A percentile compares a stretch with the other conserved stretches of the same genome.
Conservation (phyloP, 1,140 invertebrate genomes). For the Bicyclus anynana region DNA sequence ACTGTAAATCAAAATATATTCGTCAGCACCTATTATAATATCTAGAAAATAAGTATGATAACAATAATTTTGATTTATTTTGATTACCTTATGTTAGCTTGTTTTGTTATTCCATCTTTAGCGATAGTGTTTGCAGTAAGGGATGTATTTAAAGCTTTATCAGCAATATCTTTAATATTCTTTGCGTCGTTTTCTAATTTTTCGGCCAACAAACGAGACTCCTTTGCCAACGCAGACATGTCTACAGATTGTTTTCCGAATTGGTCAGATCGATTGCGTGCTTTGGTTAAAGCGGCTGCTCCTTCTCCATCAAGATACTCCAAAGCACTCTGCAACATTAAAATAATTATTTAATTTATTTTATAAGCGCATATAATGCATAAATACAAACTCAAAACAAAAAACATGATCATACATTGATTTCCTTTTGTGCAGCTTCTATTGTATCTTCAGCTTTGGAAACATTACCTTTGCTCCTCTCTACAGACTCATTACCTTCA, state of each 20-base stretch:
- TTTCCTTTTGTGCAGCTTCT: conserved; percentile 83
- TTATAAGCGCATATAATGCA: no score
- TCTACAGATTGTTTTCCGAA: conserved; percentile 94
- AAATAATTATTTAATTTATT: no score
- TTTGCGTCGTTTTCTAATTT: conserved; percentile 86
- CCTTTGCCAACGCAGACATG: conserved; percentile 93
- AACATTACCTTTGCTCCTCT: conserved; percentile 82
- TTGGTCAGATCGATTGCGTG: conserved; percentile 88
- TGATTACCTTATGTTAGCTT: conserved; percentile 85
- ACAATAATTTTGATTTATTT: background rate
- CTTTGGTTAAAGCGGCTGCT: conserved; percentile 85
- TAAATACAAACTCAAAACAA: no score
- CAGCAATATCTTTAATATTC: conserved; percentile 86
- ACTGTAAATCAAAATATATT: conserved; percentile 43
- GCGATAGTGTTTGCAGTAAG: conserved; percentile 88
- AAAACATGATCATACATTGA: conserved; percentile 74
- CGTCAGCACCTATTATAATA: background rate
- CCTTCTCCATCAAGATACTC: conserved; percentile 90
- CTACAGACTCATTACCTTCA: conserved; percentile 80
- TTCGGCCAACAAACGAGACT: conserved; percentile 89
- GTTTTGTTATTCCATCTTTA: conserved; percentile 87
- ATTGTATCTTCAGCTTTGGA: conserved; percentile 86
- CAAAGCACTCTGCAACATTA: conserved; percentile 78
- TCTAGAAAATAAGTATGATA: background rate
- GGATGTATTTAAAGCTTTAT: conserved; percentile 90